Base-by-base conservation (phyloP, 2,113 vertebrate species). In the Centropristis striata region DNA sequence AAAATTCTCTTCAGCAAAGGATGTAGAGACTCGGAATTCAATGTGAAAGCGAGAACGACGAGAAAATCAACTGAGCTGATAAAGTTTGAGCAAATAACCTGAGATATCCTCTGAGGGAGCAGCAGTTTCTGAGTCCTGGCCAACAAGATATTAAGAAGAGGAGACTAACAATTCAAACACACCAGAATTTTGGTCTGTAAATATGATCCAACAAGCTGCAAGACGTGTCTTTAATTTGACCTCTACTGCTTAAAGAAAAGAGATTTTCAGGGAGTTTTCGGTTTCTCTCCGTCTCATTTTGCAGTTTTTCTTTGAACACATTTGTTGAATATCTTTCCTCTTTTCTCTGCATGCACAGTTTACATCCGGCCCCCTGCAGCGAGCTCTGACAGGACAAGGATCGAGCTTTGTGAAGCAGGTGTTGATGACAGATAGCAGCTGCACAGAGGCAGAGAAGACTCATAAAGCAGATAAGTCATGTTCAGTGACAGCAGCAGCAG, bases 341-440 rank as follows among this genome's bases (percentile, higher is more conserved):
- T 44, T 42, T 49, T 58, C 58, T 0, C 55, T 14, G 1, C 55
- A 12, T 32, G 15, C 37, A 42, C 25, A 23, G 23, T 25, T 42
- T 14, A 10, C 4, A 18, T 39, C 27, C 4, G 9, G 10, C 49
- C 15, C 6, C 46, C 13, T 16, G 36, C n/a, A 5, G 21, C 55
- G n/a, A n/a, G n/a, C 7, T 27, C 3, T 18, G 15, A n/a, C n/a
- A n/a, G n/a, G n/a, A n/a, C n/a, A n/a, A n/a, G n/a, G n/a, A n/a
- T n/a, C 14, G 0, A 0, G 18, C 5, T 20, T 49, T 20, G 1
- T 10, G 4, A 36, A 76, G 41, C 78, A 68, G 72, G 42, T 77
- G 67, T 3, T 21, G 78, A 44, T 85, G 78, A 64, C 83, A 68
- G 83, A 73, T n/a, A 72, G 18, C 78, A 51, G 78, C 64, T 73